Evolutionary conservation across 2,797 vertebrate genomes (phyloP).

Genomic region (Sebastes matsubarae): DNA sequence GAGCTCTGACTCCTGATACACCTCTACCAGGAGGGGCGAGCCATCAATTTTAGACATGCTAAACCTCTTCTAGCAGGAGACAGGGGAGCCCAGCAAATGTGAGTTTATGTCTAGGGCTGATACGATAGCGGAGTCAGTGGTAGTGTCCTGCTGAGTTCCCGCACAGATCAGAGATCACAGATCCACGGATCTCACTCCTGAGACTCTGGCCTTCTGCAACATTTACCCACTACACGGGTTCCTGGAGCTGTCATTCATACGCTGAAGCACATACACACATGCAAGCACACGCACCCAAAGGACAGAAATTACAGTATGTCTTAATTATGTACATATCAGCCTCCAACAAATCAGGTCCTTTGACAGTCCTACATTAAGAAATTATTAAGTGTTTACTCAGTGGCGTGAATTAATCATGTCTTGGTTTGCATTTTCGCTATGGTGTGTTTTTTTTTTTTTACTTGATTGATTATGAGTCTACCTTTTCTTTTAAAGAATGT

Average conservation of each 20-base stretch:
- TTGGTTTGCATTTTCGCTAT: constrained; percentile 23
- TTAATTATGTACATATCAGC: constrained; percentile 44
- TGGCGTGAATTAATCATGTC: constrained; percentile 48
- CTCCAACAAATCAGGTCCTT: constrained; percentile 52
- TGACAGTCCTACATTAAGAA: constrained; percentile 50
- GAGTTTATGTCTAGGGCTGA: constrained; percentile 58
- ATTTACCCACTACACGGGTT: constrained; percentile 71
- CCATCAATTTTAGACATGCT: constrained; percentile 63
- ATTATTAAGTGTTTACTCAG: constrained; percentile 54
- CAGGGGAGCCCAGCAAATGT: constrained; percentile 49
- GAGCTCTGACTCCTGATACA: constrained; percentile 71
- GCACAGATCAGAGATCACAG: constrained; percentile 76
- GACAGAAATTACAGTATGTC: constrained; percentile 16
- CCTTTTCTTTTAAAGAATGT: background rate
- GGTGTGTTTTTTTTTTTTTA: background rate
- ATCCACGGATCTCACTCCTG: constrained; percentile 64
- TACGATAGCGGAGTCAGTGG: constrained; percentile 53
- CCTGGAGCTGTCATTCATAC: constrained; percentile 58
- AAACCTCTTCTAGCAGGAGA: constrained; percentile 61
- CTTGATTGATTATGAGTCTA: constrained; percentile 31
- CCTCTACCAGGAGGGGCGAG: constrained; percentile 38
- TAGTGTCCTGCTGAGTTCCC: constrained; percentile 73
- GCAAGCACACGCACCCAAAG: background rate
- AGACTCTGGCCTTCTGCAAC: constrained; percentile 75
- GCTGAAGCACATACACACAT: constrained; percentile 4